phyloP scores from a whole-genome alignment of 2,113 vertebrate genomes.

The Anthoscopus minutus region DNA sequence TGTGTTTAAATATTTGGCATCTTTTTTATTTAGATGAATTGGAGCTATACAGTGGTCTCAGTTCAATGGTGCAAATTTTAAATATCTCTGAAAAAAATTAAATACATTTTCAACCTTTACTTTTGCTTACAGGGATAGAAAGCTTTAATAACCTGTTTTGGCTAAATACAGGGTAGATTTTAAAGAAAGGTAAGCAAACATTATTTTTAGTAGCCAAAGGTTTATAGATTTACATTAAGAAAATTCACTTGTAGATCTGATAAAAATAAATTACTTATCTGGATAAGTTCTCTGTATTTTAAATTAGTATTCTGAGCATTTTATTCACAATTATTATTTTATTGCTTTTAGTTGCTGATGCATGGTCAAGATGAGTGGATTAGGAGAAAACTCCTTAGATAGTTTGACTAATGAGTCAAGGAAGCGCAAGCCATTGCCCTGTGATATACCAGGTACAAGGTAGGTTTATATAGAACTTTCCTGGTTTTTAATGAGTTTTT shows the following conservation, averaged over 20 bases:
- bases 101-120: neutral
- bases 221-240: neutral
- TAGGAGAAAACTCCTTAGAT: constrained; percentile 90
- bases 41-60: neutral
- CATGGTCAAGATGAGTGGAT: constrained; percentile 87
- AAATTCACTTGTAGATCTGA: neutral
- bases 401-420: constrained; percentile 83
- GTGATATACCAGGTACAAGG: constrained; percentile 87
- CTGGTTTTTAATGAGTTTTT: neutral
- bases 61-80: neutral
- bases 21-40: neutral
- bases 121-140: neutral
- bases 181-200: neutral
- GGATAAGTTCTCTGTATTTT: neutral
- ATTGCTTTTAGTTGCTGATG: constrained; percentile 83
- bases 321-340: neutral
- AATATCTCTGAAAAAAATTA: neutral
- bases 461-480: constrained; percentile 30
- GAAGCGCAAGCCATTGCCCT: constrained; percentile 91
- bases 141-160: neutral
- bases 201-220: neutral
- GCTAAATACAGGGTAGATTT: neutral
- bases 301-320: neutral
- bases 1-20: neutral
- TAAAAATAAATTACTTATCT: neutral